phyloP scores from a whole-genome alignment of 2,797 vertebrate species.

The Siniperca undulata region DNA sequence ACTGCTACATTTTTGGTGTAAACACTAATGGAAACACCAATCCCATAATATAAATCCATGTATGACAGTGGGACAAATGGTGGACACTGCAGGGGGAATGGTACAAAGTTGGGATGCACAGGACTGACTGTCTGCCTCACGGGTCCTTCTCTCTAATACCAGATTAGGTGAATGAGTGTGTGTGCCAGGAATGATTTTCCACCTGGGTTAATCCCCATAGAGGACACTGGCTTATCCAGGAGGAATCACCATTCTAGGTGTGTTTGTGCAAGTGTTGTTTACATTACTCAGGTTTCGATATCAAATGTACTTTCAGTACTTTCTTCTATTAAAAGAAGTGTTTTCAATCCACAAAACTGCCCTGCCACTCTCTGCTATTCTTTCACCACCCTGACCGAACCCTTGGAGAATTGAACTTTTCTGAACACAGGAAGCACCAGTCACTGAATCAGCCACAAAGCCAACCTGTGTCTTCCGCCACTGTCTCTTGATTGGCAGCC shows the following conservation, averaged over 20 bases:
- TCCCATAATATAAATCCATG: neutral
- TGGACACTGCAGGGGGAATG: slow-evolving; percentile 77
- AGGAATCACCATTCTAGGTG: slow-evolving; percentile 51
- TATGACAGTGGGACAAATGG: slow-evolving; percentile 48
- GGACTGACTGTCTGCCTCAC: slow-evolving; percentile 36
- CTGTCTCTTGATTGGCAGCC: slow-evolving; percentile 52
- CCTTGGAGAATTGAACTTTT: neutral
- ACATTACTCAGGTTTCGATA: slow-evolving; percentile 13
- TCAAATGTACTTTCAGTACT: neutral
- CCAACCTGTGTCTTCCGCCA: slow-evolving; percentile 28
- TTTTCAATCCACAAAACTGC: neutral
- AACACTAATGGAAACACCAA: slow-evolving; percentile 41
- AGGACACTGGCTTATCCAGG: slow-evolving; percentile 65
- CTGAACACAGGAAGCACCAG: slow-evolving; percentile 13
- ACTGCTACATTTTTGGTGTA: slow-evolving; percentile 13
- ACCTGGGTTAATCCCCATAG: slow-evolving; percentile 71
- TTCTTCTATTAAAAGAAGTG: neutral
- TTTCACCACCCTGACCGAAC: neutral
- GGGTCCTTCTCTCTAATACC: slow-evolving; percentile 61
- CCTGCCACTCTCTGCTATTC: neutral
- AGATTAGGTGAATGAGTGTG: slow-evolving; percentile 66
- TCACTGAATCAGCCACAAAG: slow-evolving; percentile 26
- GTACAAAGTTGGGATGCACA: slow-evolving; percentile 60
- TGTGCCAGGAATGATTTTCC: slow-evolving; percentile 68
- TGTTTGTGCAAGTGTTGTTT: slow-evolving; percentile 50